Percentiles rank a stretch among this genome's conserved stretches.
Evolutionary conservation across 2,888 invertebrate genomes (phyloP).

Genomic region (Acronicta alni): DNA sequence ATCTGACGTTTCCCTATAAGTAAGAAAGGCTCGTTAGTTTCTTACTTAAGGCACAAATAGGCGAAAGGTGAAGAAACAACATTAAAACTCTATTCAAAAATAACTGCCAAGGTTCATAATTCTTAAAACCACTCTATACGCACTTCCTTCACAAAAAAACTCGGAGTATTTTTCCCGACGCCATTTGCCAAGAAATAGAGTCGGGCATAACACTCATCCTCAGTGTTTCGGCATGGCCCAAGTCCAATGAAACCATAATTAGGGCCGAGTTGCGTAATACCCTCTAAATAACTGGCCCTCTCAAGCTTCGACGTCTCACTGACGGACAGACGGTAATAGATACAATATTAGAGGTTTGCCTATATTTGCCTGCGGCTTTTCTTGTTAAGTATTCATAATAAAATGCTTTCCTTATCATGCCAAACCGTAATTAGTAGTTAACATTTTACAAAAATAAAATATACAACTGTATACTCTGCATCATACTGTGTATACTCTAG

Average conservation of each 20-base stretch:
- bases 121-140: constrained; percentile 18
- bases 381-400: background rate
- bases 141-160: constrained; percentile 30
- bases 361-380: constrained; percentile 7
- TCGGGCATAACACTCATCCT: constrained; percentile 62
- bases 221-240: constrained; percentile 71
- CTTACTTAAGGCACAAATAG: no score
- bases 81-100: background rate
- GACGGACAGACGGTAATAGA: constrained; percentile 63
- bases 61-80: background rate
- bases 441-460: no score
- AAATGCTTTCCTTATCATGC: no score
- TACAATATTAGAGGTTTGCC: constrained; percentile 26
- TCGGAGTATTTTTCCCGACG: constrained; percentile 34
- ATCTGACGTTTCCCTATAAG: no score
- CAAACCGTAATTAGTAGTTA: no score
- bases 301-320: constrained; percentile 57
- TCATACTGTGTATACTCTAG: no score
- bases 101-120: constrained; percentile 2
- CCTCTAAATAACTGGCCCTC: constrained; percentile 78
- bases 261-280: constrained; percentile 82
- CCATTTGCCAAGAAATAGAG: constrained; percentile 58
- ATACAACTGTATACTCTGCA: no score
- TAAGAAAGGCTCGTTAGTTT: no score
- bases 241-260: constrained; percentile 82